Evolutionary conservation across 2,113 vertebrate genomes (phyloP).

Genomic region (Mesocricetus auratus): DNA sequence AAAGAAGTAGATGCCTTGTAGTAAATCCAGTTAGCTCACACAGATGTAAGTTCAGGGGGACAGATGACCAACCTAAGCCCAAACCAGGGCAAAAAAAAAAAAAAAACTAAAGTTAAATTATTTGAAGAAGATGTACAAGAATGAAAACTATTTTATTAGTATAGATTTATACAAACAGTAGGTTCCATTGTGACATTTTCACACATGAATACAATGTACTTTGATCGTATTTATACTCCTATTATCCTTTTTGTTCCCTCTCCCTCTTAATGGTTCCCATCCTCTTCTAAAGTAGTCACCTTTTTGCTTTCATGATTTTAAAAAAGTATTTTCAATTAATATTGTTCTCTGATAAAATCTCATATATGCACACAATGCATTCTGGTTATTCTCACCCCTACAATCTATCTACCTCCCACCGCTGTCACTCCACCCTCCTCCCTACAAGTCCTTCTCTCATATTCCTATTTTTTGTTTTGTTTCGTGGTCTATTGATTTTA

Average conservation of each 20-base stretch:
- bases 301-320: background rate
- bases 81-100: background rate
- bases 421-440: background rate
- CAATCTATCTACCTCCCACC: background rate
- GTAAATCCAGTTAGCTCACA: background rate
- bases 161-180: background rate
- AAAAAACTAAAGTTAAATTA: background rate
- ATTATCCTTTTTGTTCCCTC: background rate
- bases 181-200: background rate
- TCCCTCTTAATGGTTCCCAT: background rate
- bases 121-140: constrained; percentile 21
- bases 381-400: background rate
- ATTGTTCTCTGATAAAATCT: background rate
- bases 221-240: background rate
- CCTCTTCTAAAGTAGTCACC: background rate
- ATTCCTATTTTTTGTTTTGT: background rate
- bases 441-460: background rate
- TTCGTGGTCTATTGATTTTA: background rate
- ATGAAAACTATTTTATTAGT: background rate
- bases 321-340: background rate
- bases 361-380: background rate
- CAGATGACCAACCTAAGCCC: background rate
- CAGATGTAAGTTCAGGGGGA: background rate
- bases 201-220: background rate
- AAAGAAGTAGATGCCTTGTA: constrained; percentile 13